phyloP scores from a whole-genome alignment of 2,888 invertebrate genomes.

The Operophtera brumata region DNA sequence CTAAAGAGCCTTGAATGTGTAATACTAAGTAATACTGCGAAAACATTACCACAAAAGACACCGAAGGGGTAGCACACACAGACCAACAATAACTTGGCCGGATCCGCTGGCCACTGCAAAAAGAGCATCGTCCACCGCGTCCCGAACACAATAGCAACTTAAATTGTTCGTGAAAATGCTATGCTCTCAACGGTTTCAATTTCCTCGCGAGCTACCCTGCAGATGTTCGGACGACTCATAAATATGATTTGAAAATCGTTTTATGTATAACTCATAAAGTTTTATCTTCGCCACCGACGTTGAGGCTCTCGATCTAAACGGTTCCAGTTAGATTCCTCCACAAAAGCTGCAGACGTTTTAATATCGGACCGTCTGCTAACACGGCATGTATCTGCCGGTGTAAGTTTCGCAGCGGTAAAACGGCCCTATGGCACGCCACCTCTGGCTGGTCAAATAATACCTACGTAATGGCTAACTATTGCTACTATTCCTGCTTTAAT shows the following conservation, averaged over 20 bases:
- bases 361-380: constrained; percentile 68
- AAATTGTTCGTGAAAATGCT: constrained; percentile 77
- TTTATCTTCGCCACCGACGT: constrained; percentile 67
- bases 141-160: constrained; percentile 72
- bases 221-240: constrained; percentile 74
- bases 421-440: constrained; percentile 71
- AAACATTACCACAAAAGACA: constrained; percentile 57
- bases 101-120: constrained; percentile 67
- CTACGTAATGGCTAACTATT: constrained; percentile 71
- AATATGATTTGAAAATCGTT: constrained; percentile 81
- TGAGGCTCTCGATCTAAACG: constrained; percentile 62
- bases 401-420: constrained; percentile 71
- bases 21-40: constrained; percentile 45
- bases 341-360: constrained; percentile 77
- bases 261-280: constrained; percentile 79
- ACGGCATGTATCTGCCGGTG: constrained; percentile 64
- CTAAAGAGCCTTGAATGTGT: constrained; percentile 37
- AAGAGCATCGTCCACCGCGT: constrained; percentile 62
- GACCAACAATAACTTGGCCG: constrained; percentile 65
- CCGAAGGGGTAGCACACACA: constrained; percentile 45
- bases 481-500: constrained; percentile 45
- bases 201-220: constrained; percentile 73
- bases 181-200: constrained; percentile 77
- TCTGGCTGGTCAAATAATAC: constrained; percentile 76
- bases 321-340: constrained; percentile 69